Conservation (phyloP, 2,113 vertebrate species). For the Larimichthys polyactis region DNA sequence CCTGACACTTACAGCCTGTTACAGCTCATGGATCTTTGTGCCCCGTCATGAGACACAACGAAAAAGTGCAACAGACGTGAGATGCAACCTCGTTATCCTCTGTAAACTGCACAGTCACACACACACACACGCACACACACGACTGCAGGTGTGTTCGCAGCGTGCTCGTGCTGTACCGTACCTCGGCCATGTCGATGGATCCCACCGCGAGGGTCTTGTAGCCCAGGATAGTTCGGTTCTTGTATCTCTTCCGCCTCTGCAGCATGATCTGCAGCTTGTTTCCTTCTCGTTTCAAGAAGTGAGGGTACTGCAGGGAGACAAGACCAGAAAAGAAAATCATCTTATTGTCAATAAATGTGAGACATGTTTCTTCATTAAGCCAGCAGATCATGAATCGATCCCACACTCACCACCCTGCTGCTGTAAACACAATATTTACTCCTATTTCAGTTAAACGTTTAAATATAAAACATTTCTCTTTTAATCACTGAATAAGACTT, state of each 20-base stretch:
- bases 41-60: not conserved
- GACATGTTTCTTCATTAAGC: not conserved
- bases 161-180: constrained; percentile 66
- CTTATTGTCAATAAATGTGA: not conserved
- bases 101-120: too few relatives aligned
- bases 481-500: too few relatives aligned
- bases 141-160: too few relatives aligned
- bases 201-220: constrained; percentile 95
- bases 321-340: not conserved
- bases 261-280: constrained; percentile 97
- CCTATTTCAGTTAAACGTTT: not conserved
- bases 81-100: not conserved
- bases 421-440: not conserved
- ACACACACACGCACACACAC: too few relatives aligned
- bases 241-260: constrained; percentile 94
- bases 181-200: constrained; percentile 96
- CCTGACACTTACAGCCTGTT: not conserved
- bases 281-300: constrained; percentile 95
- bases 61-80: not conserved
- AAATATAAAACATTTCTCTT: too few relatives aligned
- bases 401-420: too few relatives aligned
- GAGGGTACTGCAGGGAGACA: constrained; percentile 88
- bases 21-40: not conserved
- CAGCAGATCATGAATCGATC: too few relatives aligned
- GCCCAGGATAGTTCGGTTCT: constrained; percentile 94